Base-by-base conservation (phyloP, 2,113 vertebrate species). In the Brachirus orientalis region DNA sequence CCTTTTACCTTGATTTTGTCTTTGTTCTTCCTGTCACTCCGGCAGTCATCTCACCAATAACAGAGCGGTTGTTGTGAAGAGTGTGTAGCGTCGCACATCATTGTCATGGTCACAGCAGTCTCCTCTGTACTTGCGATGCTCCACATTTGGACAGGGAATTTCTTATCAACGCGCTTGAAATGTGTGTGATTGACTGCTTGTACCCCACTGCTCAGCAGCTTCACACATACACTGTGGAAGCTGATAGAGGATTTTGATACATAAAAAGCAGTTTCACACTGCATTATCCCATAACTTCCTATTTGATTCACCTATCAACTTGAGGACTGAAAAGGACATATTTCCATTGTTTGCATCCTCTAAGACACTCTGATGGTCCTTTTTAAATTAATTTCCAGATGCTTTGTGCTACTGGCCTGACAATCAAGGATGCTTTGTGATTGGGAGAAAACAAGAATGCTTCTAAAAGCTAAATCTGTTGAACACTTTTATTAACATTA, bases 11-110 rank as follows among this genome's bases (percentile, higher is more conserved):
- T 18, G 19, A 46, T 46, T 33, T 72, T 47, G 17, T 13, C 35
- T 57, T 45, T 60, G 16, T 61, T 56, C 14, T 18, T 18, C 70
- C 38, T 17, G 28, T 72, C 69, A 46, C 35, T 40, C 55, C 44
- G 62, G 69, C 75, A n/a, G n/a, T n/a, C n/a, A n/a, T n/a, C n/a
- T n/a, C n/a, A n/a, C 55, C 57, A 60, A 19, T 75, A 79, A 82
- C 70, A 47, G 65, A 73, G 60, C 45, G 53, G 46, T 69, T 79
- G 64, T 72, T 57, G 56, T 41, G 50, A 7, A 20, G 63, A 63
- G 57, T 38, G 52, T 52, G 63, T 51, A 56, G 41, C 68, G 62
- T 58, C 9, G 38, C 55, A 60, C 28, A 68, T 70, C 36, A 54
- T 59, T 74, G 70, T 79, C 47, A 58, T 48, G 53, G 63, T 66